Conservation (phyloP, 37 sponge, comb jelly and placozoan species). For the Beroe forskalii region DNA sequence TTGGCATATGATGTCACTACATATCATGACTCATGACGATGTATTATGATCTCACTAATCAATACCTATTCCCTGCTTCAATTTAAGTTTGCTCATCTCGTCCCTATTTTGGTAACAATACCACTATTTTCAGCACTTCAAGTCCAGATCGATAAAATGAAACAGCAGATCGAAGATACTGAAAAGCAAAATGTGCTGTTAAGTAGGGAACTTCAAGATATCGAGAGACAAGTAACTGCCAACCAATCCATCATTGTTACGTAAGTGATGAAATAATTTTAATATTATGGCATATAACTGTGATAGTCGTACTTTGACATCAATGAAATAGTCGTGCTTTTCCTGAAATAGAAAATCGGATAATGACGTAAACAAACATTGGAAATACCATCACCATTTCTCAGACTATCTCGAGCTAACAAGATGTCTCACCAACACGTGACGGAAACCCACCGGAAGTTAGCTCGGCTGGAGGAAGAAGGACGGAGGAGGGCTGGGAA, state of each 20-base stretch:
- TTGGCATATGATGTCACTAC: too few species aligned
- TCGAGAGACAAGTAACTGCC: conserved; percentile 39
- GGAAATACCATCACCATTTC: too few species aligned
- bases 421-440: conserved; percentile 52
- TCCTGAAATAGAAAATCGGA: too few species aligned
- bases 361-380: too few species aligned
- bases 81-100: too few species aligned
- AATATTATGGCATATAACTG: too few species aligned
- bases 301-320: too few species aligned
- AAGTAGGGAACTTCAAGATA: conserved; percentile 39
- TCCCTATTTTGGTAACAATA: too few species aligned
- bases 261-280: not conserved
- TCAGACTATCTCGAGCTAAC: conserved; percentile 6
- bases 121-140: conserved; percentile 52
- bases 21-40: too few species aligned
- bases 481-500: conserved; percentile 11
- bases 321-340: too few species aligned
- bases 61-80: too few species aligned
- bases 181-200: conserved; percentile 30
- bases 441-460: not conserved
- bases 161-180: conserved; percentile 1
- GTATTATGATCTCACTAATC: too few species aligned
- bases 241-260: conserved; percentile 36
- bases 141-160: not conserved
- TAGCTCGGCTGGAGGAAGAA: not conserved